Conservation (phyloP, 2,888 invertebrate genomes). For the Cabera pusaria region DNA sequence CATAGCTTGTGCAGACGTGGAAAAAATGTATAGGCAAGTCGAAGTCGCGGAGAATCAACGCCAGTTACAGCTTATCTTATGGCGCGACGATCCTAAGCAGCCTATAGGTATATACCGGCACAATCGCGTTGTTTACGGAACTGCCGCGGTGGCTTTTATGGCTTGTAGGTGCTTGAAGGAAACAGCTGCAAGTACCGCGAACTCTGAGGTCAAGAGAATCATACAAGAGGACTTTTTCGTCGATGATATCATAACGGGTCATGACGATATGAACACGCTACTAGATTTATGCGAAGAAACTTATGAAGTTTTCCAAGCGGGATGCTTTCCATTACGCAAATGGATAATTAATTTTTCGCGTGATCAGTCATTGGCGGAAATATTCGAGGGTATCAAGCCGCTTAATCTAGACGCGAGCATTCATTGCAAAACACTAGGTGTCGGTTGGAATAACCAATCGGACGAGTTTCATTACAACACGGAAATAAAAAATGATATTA, state of each 20-base stretch:
- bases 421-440: conserved; percentile 14
- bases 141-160: conserved; percentile 38
- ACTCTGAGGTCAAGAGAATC: conserved; percentile 4
- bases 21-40: conserved; percentile 43
- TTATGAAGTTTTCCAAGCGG: conserved; percentile 9
- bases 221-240: conserved; percentile 21
- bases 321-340: conserved; percentile 23
- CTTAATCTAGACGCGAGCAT: not conserved
- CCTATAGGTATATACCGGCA: conserved; percentile 33
- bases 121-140: conserved; percentile 36
- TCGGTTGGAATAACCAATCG: conserved; percentile 15
- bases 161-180: conserved; percentile 1
- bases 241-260: conserved; percentile 15
- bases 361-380: not conserved
- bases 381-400: too few species aligned
- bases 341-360: conserved; percentile 14
- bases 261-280: conserved; percentile 6
- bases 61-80: conserved; percentile 42
- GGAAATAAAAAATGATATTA: conserved; percentile 2
- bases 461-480: conserved; percentile 19
- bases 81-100: conserved; percentile 34
- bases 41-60: conserved; percentile 33
- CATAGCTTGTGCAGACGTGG: conserved; percentile 37
- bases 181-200: conserved; percentile 5
- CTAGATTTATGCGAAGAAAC: conserved; percentile 6